A percentile compares a stretch with the other conserved stretches of the same genome.
Evolutionary conservation across 2,797 vertebrate genomes (phyloP).

Genomic region (Acanthurus leucopareius): DNA sequence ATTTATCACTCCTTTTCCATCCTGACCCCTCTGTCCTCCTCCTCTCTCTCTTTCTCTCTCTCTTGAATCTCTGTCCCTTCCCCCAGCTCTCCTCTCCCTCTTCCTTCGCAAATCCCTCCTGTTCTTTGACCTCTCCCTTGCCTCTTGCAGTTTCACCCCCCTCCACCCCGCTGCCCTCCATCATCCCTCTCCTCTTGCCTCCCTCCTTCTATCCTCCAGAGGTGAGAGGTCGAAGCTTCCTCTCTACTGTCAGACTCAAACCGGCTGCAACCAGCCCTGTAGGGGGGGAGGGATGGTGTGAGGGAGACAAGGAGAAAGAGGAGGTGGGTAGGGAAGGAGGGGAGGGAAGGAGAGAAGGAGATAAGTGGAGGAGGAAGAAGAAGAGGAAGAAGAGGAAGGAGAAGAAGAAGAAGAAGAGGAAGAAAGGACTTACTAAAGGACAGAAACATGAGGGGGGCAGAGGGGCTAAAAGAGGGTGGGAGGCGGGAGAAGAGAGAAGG

Average conservation of each 20-base stretch:
- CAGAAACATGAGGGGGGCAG: conserved; percentile 19
- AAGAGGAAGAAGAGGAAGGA: neutral
- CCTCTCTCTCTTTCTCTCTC: conserved; percentile 34
- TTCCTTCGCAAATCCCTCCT: conserved; percentile 78
- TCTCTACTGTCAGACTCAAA: conserved; percentile 83
- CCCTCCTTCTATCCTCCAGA: conserved; percentile 70
- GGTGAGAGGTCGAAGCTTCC: conserved; percentile 86
- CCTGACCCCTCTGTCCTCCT: conserved; percentile 70
- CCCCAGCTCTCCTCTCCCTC: conserved; percentile 59
- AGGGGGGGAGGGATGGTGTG: conserved; percentile 11
- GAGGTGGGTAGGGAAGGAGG: conserved; percentile 53
- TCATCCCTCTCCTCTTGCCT: conserved; percentile 69
- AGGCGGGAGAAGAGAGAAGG: conserved; percentile 55
- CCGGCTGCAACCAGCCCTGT: conserved; percentile 79
- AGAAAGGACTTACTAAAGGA: conserved; percentile 31
- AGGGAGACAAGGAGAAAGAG: conserved; percentile 42
- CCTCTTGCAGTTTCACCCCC: conserved; percentile 65
- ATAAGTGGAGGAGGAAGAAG: conserved; percentile 2
- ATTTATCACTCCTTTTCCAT: conserved; percentile 73
- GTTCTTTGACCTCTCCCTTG: conserved; percentile 81
- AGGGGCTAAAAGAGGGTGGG: conserved; percentile 53
- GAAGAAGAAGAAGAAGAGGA: neutral
- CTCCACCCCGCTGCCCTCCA: conserved; percentile 64
- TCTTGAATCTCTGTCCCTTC: conserved; percentile 38
- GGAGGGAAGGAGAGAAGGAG: conserved; percentile 26